These are phyloP conservation scores for Helostoma temminkii DNA, from an alignment of 2,797 vertebrate species.

Conservation along the genomic window DNA sequence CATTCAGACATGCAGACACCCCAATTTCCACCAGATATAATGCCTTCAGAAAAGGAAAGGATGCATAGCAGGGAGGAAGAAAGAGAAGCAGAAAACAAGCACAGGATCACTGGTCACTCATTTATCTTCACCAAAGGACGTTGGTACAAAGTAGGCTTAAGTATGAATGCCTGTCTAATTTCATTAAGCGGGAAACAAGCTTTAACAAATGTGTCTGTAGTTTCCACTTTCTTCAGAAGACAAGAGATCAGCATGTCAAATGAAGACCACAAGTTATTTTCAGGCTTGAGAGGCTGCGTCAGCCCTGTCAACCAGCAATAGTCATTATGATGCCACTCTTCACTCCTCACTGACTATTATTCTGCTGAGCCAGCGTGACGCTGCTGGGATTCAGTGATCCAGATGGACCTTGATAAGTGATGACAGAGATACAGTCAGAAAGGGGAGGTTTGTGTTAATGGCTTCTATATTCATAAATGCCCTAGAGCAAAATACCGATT, in stretches of 20 bases:
- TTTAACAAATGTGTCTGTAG: not conserved
- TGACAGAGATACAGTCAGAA: not conserved
- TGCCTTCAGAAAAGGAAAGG: slow-evolving; percentile 45
- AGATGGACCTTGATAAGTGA: slow-evolving; percentile 18
- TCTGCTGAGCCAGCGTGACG: slow-evolving; percentile 22
- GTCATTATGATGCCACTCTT: slow-evolving; percentile 10
- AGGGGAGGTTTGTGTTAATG: not conserved
- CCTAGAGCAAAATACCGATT: not conserved
- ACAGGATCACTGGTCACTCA: slow-evolving; percentile 19
- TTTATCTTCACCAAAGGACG: slow-evolving; percentile 23
- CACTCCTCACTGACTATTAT: slow-evolving; percentile 21
- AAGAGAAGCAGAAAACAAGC: slow-evolving; percentile 26
- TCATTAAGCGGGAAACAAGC: slow-evolving; percentile 30
- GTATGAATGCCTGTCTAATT: slow-evolving; percentile 32
- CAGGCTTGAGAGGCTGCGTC: slow-evolving; percentile 28
- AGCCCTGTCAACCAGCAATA: not conserved
- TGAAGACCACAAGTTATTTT: slow-evolving; percentile 40
- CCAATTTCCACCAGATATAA: slow-evolving; percentile 54
- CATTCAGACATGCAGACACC: slow-evolving; percentile 62
- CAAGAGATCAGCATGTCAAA: slow-evolving; percentile 27
- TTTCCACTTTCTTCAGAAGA: slow-evolving; percentile 17
- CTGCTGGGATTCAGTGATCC: slow-evolving; percentile 41
- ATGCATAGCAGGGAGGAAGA: slow-evolving; percentile 15
- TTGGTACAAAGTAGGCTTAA: slow-evolving; percentile 19
- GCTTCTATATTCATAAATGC: slow-evolving; percentile 3